Base-by-base conservation (phyloP, 2,888 invertebrate genomes). In the Exocentrus adspersus region DNA sequence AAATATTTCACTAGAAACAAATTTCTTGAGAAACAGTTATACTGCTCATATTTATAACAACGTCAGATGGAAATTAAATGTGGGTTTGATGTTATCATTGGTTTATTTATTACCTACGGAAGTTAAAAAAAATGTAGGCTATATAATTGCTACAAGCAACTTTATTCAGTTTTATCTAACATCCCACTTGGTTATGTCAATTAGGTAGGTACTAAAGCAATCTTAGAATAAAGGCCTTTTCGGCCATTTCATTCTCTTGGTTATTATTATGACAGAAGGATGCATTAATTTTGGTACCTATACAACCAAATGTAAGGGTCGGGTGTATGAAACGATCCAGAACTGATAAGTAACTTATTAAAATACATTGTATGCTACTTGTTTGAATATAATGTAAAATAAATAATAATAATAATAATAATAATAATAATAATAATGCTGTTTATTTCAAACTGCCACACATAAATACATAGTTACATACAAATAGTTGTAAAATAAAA, bases 191-290 rank as follows among this genome's bases (percentile, higher is more conserved):
- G 30, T 46, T 17, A 19, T 32, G n/a, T 30, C 57, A 57, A 57
- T 57, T 57, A 57, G 30, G 57, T 57, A 57, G 30, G 57, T 12
- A 46, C 45, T 30, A 24, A 46, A 57, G 19, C 14, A 30, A 57
- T 57, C 45, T 57, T 45, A 57, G 46, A 57, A 57, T 57, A n/a
- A 46, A 57, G 45, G 46, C 54, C 4, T n/a, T 24, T 43, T 24
- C 24, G 54, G 24, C 24, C 7, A 24, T 24, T 28, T n/a, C 45
- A 28, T 50, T 37, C 16, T 42, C 43, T 12, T 12, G 37, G 28
- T 16, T 54, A 43, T 43, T 17, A 43, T 28, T 54, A 54, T 28
- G 6, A 41, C 24, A 37, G 4, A 24, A 17, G 24, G 9, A 43
- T 20, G 14, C 41, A 43, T 43, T 43, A 54, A 41, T 43, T 45